Percentiles rank a stretch among this genome's conserved stretches.
These are phyloP conservation scores for Drosophila tsacasi DNA, from an alignment of 1,140 invertebrate species.

Conservation along the genomic window DNA sequence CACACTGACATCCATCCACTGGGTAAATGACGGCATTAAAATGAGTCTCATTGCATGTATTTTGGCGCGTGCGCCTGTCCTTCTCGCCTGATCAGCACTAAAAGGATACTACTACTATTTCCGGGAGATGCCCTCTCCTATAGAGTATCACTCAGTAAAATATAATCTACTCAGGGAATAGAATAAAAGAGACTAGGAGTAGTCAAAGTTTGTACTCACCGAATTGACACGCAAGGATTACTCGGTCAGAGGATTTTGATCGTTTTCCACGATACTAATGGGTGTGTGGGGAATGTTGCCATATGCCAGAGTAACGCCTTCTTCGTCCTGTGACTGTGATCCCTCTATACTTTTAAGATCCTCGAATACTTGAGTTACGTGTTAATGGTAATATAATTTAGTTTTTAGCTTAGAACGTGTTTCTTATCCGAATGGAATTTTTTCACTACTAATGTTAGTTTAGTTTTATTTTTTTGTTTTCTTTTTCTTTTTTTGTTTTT, in stretches of 20 bases:
- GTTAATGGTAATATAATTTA: constrained; percentile 69
- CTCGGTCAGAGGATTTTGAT: constrained; percentile 6
- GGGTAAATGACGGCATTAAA: constrained; percentile 26
- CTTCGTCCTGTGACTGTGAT: constrained; percentile 5
- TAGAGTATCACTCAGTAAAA: neutral
- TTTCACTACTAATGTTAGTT: constrained; percentile 75
- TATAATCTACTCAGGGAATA: neutral
- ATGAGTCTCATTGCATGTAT: constrained; percentile 51
- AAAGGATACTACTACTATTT: neutral
- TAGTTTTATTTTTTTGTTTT: constrained; percentile 38
- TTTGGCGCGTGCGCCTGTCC: constrained; percentile 50
- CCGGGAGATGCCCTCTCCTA: neutral
- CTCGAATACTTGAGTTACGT: constrained; percentile 38
- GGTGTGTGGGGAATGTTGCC: constrained; percentile 18
- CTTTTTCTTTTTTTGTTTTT: constrained; percentile 38
- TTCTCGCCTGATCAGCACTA: constrained; percentile 6
- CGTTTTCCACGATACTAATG: constrained; percentile 19
- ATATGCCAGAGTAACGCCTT: constrained; percentile 19
- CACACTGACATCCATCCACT: neutral
- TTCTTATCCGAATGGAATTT: constrained; percentile 45
- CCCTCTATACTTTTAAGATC: constrained; percentile 24
- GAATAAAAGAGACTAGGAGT: no score
- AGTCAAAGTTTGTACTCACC: constrained; percentile 15
- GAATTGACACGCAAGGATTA: constrained; percentile 23
- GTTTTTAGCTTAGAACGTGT: constrained; percentile 63